phyloP scores from a whole-genome alignment of 2,888 invertebrate genomes.

The Polydrusus pterygomalis region DNA sequence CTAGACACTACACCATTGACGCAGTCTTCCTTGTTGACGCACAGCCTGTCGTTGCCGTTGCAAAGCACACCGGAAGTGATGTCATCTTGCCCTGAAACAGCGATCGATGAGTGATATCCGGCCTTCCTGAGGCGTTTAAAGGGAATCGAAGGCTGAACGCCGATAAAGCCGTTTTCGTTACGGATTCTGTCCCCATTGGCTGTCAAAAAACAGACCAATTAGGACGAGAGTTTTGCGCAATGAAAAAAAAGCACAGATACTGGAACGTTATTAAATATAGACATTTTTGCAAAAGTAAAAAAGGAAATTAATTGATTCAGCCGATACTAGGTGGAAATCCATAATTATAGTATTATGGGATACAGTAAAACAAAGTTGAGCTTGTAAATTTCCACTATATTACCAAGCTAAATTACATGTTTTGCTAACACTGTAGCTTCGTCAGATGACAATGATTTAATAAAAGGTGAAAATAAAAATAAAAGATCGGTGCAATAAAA shows the following conservation, averaged over 20 bases:
- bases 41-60: conserved; percentile 76
- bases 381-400: too few species aligned
- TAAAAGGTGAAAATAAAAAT: too few species aligned
- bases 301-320: too few species aligned
- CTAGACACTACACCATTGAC: conserved; percentile 76
- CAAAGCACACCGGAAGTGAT: conserved; percentile 68
- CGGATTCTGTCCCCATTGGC: conserved; percentile 66
- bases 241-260: not conserved
- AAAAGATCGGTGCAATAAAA: too few species aligned
- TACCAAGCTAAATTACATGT: too few species aligned
- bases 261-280: too few species aligned
- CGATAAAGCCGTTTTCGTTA: conserved; percentile 67
- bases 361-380: too few species aligned
- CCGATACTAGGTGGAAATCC: too few species aligned
- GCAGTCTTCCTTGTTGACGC: conserved; percentile 78
- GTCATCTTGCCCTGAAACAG: conserved; percentile 55
- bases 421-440: too few species aligned
- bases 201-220: conserved; percentile 55
- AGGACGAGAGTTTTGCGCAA: conserved; percentile 22
- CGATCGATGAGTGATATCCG: conserved; percentile 54
- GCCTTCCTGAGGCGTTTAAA: conserved; percentile 60
- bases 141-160: conserved; percentile 67
- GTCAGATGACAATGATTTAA: too few species aligned
- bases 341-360: too few species aligned
- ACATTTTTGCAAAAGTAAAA: too few species aligned